Evolutionary conservation across 2,888 invertebrate genomes (phyloP).

Genomic region (Apamea monoglypha): DNA sequence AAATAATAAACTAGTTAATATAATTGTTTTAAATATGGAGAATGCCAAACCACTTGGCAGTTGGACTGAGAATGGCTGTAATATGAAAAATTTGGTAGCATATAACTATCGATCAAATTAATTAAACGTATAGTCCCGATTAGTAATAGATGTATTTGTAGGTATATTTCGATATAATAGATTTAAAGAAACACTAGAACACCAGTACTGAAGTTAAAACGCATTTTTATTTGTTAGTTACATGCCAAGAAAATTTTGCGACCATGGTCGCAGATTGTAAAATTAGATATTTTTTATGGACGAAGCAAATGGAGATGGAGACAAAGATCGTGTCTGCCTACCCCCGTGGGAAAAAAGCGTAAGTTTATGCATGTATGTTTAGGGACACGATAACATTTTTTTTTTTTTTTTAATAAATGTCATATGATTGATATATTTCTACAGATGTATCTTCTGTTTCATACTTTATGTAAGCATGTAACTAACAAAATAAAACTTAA

Average conservation of each 20-base stretch:
- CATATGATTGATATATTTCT: background rate
- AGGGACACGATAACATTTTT: fast-evolving
- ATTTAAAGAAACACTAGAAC: slow-evolving; percentile 70
- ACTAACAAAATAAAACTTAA: slow-evolving; percentile 58
- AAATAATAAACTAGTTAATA: slow-evolving; percentile 56
- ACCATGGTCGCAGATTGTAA: background rate
- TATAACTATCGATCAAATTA: slow-evolving; percentile 59
- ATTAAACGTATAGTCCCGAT: slow-evolving; percentile 61
- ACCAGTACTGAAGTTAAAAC: slow-evolving; percentile 73
- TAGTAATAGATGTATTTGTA: slow-evolving; percentile 69
- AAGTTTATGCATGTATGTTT: background rate
- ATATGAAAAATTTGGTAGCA: slow-evolving; percentile 62
- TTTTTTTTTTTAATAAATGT: background rate
- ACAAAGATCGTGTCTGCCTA: background rate
- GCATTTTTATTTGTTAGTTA: slow-evolving; percentile 63
- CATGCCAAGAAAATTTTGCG: background rate
- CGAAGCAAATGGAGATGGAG: background rate
- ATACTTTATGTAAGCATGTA: slow-evolving; percentile 24
- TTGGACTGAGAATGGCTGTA: slow-evolving; percentile 85
- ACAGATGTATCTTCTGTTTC: background rate
- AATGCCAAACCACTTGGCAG: slow-evolving; percentile 72
- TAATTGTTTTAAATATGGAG: slow-evolving; percentile 68
- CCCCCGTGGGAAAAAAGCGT: background rate
- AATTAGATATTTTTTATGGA: background rate
- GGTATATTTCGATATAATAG: slow-evolving; percentile 68